A percentile compares a stretch with the other conserved stretches of the same genome.
Evolutionary conservation across 2,797 vertebrate genomes (phyloP).

Genomic region (Apogon hyalosoma): DNA sequence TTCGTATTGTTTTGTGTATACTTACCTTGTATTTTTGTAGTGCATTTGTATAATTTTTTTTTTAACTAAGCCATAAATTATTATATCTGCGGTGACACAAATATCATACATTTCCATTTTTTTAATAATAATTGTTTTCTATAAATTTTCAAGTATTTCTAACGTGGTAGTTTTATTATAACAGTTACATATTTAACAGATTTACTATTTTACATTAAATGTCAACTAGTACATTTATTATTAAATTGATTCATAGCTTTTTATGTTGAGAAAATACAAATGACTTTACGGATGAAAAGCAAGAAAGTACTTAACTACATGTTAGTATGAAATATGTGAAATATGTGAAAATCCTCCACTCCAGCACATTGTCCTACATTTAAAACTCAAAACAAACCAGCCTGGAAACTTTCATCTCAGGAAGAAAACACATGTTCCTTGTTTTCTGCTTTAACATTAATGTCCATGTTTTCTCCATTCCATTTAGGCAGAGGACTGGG

Average conservation of each 20-base stretch:
- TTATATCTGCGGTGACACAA: not conserved
- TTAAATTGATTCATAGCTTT: not conserved
- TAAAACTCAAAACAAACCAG: conserved; percentile 56
- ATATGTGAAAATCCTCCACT: not conserved
- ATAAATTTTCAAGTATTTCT: not conserved
- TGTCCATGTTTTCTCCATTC: conserved; percentile 76
- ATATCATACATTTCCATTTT: not conserved
- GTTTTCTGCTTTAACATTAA: conserved; percentile 74
- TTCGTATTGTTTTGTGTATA: no score
- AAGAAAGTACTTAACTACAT: not conserved
- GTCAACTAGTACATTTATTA: not conserved
- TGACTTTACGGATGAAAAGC: not conserved
- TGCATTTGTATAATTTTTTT: conserved; percentile 6
- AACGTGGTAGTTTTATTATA: not conserved
- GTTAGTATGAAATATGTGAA: conserved; percentile 3
- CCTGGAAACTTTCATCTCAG: conserved; percentile 70
- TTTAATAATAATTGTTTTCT: conserved; percentile 8
- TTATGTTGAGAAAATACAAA: not conserved
- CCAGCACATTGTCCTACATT: conserved; percentile 32
- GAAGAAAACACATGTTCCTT: conserved; percentile 71
- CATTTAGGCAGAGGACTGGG: conserved; percentile 72
- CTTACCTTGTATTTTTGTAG: not conserved
- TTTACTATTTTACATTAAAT: conserved; percentile 5
- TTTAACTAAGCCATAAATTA: not conserved
- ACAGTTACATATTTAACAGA: not conserved